These are phyloP conservation scores for Poeciliopsis turrubarensis DNA, from an alignment of 2,113 vertebrate species.

Conservation along the genomic window DNA sequence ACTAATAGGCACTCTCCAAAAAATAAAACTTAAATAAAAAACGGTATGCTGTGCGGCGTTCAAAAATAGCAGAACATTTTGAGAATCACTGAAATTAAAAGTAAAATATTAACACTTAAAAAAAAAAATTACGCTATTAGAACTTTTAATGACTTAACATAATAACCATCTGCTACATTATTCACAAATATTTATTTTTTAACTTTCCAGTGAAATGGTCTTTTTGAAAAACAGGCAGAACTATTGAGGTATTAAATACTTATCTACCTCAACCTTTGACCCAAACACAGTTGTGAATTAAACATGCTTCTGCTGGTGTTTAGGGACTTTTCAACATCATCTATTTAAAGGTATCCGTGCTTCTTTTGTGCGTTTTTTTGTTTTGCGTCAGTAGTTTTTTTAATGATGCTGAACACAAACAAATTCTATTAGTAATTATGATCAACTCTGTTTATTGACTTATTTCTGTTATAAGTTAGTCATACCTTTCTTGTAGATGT, in stretches of 20 bases:
- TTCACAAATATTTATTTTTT: no score
- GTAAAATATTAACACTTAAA: no score
- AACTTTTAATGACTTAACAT: no score
- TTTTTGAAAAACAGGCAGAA: background rate
- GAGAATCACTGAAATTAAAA: no score
- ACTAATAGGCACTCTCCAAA: no score
- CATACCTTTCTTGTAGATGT: constrained; percentile 85
- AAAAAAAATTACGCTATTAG: no score
- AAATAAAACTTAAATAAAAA: no score
- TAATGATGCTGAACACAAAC: background rate
- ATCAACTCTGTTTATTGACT: background rate
- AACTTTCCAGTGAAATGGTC: no score
- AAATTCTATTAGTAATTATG: background rate
- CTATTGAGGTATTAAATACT: background rate
- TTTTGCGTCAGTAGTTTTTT: background rate
- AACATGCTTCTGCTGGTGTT: background rate
- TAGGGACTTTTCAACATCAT: background rate
- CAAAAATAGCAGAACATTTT: no score
- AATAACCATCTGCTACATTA: no score
- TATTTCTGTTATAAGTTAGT: background rate
- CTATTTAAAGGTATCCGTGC: background rate
- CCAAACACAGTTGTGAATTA: background rate
- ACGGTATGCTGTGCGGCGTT: no score
- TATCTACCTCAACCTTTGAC: background rate
- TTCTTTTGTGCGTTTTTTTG: background rate